Evolutionary conservation across 1,140 invertebrate genomes (phyloP).

Genomic region (Panulirus ornatus): DNA sequence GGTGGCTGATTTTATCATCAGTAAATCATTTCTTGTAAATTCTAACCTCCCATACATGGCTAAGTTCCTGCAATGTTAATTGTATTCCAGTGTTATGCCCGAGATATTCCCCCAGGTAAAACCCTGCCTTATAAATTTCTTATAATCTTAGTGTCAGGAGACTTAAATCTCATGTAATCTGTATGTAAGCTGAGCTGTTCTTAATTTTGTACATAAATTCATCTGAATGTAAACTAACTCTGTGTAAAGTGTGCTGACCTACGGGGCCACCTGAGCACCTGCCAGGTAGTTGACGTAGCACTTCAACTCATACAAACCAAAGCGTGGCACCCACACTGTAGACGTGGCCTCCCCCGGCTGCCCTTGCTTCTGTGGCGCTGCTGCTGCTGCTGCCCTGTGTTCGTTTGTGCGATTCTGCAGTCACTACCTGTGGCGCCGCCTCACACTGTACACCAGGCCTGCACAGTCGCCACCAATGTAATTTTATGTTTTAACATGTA

Average conservation of each 20-base stretch:
- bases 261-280: background rate
- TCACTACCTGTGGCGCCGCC: conserved; percentile 39
- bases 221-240: background rate
- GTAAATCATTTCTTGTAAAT: background rate
- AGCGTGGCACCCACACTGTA: conserved; percentile 10
- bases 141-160: background rate
- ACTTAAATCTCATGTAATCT: background rate
- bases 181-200: conserved; percentile 14
- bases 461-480: conserved; percentile 30
- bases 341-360: background rate
- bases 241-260: conserved; percentile 3
- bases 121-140: background rate
- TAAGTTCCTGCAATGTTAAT: background rate
- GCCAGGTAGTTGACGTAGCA: conserved; percentile 9
- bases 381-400: conserved; percentile 10
- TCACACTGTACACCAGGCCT: conserved; percentile 26
- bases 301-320: background rate
- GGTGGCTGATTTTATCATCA: too few species aligned
- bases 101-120: background rate
- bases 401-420: conserved; percentile 28
- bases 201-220: background rate
- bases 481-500: conserved; percentile 19
- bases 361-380: background rate
- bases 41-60: background rate
- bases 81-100: background rate